Evolutionary conservation across 2,113 vertebrate genomes (phyloP).

Genomic region (Amphiprion percula): DNA sequence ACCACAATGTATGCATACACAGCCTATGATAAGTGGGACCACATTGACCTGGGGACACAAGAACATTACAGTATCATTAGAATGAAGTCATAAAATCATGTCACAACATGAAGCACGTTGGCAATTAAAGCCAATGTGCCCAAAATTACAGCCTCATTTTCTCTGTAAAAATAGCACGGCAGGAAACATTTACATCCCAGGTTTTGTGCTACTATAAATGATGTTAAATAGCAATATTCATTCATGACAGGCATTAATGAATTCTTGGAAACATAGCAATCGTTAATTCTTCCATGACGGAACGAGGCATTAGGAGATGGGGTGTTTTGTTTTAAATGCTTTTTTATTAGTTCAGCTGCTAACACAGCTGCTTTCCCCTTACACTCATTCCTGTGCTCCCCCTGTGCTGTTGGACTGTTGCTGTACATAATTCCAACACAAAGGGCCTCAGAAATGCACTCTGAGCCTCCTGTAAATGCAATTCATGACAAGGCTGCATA

Average conservation of each 20-base stretch:
- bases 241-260: constrained; percentile 57
- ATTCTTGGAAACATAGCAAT: constrained; percentile 44
- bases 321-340: constrained; percentile 58
- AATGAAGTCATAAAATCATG: constrained; percentile 36
- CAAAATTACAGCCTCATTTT: constrained; percentile 52
- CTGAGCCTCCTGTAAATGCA: constrained; percentile 65
- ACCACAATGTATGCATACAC: neutral
- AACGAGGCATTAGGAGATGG: constrained; percentile 45
- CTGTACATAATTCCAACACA: constrained; percentile 72
- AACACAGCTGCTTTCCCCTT: constrained; percentile 60
- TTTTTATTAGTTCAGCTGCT: constrained; percentile 65
- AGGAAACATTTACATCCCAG: constrained; percentile 46
- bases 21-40: neutral
- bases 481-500: constrained; percentile 56
- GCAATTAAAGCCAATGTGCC: constrained; percentile 44
- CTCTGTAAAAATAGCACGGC: constrained; percentile 16
- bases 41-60: neutral
- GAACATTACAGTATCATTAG: neutral
- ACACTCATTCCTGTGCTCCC: constrained; percentile 32
- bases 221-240: constrained; percentile 38
- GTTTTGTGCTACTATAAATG: constrained; percentile 46
- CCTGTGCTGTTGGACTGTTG: constrained; percentile 42
- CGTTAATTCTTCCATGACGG: constrained; percentile 48
- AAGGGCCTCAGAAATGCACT: constrained; percentile 58
- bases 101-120: constrained; percentile 40